Conservation (phyloP, 35 echinoderm and acorn worm species). For the Holothuria glaberrima region DNA sequence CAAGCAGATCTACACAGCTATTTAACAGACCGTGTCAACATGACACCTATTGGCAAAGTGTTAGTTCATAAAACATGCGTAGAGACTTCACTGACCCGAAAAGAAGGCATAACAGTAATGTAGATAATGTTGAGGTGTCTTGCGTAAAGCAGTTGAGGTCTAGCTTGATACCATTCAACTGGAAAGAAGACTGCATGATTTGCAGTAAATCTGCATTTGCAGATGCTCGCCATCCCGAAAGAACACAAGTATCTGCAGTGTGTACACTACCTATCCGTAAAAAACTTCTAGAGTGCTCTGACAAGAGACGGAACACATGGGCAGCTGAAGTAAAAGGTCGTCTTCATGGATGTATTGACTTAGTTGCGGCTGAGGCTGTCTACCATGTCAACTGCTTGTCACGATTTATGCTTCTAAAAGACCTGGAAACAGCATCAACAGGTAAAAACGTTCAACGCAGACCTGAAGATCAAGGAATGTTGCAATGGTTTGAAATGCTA, state of each 20-base stretch:
- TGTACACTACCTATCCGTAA: not conserved
- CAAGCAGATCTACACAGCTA: not conserved
- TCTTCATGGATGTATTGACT: not conserved
- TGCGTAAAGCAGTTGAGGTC: not conserved
- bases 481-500: not conserved
- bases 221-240: not conserved
- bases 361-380: slow-evolving; percentile 33
- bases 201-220: not conserved
- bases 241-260: not conserved
- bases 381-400: slow-evolving; percentile 18
- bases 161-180: not conserved
- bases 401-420: slow-evolving; percentile 4
- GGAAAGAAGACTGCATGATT: slow-evolving; percentile 1
- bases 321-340: not conserved
- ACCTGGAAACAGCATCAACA: not conserved
- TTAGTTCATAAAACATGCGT: not conserved
- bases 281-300: not conserved
- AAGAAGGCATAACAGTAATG: not conserved
- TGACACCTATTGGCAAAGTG: slow-evolving; percentile 7
- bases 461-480: not conserved
- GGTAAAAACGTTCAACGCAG: not conserved
- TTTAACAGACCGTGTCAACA: not conserved
- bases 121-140: slow-evolving; percentile 7
- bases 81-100: slow-evolving; percentile 2
- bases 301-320: slow-evolving; percentile 7